Conservation (phyloP, 2,797 vertebrate species). For the Discoglossus pictus region DNA sequence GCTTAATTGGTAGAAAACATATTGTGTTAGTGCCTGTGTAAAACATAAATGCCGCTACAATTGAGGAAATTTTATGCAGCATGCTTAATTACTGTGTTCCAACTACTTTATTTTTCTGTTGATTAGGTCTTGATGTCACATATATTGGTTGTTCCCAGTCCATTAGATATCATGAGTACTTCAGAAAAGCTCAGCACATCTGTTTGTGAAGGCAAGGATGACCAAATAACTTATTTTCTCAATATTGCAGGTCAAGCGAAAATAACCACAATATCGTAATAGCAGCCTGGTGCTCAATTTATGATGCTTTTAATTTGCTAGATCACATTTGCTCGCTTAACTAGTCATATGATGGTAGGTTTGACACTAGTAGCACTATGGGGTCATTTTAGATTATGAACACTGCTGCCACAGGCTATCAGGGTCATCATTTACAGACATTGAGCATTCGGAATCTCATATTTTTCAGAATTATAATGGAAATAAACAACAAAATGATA, state of each 20-base stretch:
- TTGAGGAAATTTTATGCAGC: slow-evolving; percentile 19
- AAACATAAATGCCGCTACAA: slow-evolving; percentile 12
- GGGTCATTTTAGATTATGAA: slow-evolving; percentile 2
- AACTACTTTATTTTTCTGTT: slow-evolving; percentile 11
- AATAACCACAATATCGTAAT: slow-evolving; percentile 10
- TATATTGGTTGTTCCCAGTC: slow-evolving; percentile 4
- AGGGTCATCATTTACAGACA: no score
- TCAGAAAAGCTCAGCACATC: slow-evolving; percentile 17
- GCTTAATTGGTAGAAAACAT: slow-evolving; percentile 18
- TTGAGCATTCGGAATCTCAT: no score
- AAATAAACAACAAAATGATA: no score
- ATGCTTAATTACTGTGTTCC: slow-evolving; percentile 15
- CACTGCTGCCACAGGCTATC: neutral
- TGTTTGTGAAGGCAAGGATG: slow-evolving; percentile 25
- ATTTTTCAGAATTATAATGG: no score
- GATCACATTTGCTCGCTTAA: slow-evolving; percentile 28
- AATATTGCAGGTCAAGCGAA: slow-evolving; percentile 26
- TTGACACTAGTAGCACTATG: slow-evolving; percentile 15
- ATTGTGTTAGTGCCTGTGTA: neutral
- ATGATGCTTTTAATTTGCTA: neutral
- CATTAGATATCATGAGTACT: slow-evolving; percentile 14
- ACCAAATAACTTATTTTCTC: slow-evolving; percentile 21
- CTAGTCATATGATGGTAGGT: slow-evolving; percentile 6
- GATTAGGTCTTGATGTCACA: slow-evolving; percentile 6
- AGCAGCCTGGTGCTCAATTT: slow-evolving; percentile 14